phyloP scores from a whole-genome alignment of 2,888 invertebrate species.

The Tipula vernalis region DNA sequence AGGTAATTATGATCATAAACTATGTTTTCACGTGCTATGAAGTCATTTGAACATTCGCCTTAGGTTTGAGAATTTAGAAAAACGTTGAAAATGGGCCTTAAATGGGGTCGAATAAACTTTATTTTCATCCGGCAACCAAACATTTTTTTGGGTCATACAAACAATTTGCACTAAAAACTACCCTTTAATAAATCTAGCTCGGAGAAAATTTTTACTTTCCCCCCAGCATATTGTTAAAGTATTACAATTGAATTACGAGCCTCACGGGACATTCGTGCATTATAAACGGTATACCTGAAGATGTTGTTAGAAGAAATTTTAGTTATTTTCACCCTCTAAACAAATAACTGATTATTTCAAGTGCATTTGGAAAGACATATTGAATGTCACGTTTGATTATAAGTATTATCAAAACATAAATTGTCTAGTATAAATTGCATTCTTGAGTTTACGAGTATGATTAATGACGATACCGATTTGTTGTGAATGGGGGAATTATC shows the following conservation, averaged over 20 bases:
- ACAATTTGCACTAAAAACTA: background rate
- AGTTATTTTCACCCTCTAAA: background rate
- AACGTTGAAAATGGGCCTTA: too few relatives aligned
- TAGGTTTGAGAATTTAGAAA: too few relatives aligned
- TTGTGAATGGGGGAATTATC: background rate
- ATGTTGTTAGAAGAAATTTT: background rate
- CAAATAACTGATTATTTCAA: background rate
- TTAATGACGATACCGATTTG: background rate
- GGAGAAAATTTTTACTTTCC: background rate
- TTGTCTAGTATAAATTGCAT: background rate
- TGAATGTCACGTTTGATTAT: background rate
- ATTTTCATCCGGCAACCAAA: background rate
- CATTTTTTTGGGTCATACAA: too few relatives aligned
- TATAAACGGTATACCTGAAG: background rate
- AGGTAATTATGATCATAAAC: background rate
- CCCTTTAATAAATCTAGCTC: background rate
- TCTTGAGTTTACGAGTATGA: background rate
- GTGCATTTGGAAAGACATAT: background rate
- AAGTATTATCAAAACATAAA: background rate
- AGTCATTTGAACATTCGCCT: too few relatives aligned
- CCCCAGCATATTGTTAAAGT: background rate
- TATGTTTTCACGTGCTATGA: too few relatives aligned
- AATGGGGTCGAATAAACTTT: too few relatives aligned
- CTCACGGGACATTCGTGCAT: background rate
- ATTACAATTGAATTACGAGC: background rate